phyloP scores from a whole-genome alignment of 2,888 invertebrate genomes.

The Acleris literana region DNA sequence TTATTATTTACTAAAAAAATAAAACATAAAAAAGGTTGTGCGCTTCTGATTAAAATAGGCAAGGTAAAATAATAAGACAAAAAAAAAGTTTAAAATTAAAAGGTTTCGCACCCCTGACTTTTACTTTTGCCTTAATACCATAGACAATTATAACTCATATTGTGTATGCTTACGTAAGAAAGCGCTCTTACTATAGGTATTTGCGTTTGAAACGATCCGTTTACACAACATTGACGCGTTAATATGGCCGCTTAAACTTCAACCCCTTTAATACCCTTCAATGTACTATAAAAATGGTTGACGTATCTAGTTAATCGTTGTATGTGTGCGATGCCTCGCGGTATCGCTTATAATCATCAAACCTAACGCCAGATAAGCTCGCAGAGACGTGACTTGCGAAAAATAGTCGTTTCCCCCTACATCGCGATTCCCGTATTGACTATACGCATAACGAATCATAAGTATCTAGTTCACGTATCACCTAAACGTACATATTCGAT shows the following conservation, averaged over 20 bases:
- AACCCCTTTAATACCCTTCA: no score
- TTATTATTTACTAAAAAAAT: neutral
- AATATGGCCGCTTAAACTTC: no score
- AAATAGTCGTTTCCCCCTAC: slow-evolving; percentile 69
- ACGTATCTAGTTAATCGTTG: slow-evolving; percentile 47
- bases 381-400: slow-evolving; percentile 78
- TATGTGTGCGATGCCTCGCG: slow-evolving; percentile 59
- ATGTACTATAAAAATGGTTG: slow-evolving; percentile 2
- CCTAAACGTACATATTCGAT: slow-evolving; percentile 24
- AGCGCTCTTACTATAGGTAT: no score
- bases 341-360: slow-evolving; percentile 82
- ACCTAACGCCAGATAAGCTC: slow-evolving; percentile 78
- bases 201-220: no score
- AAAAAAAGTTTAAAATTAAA: no score
- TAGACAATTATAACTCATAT: no score
- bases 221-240: no score
- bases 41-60: no score
- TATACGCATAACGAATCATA: slow-evolving; percentile 42
- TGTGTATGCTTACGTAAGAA: no score
- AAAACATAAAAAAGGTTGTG: neutral
- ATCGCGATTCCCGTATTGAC: slow-evolving; percentile 56
- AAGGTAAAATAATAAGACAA: no score
- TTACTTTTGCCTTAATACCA: no score
- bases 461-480: slow-evolving; percentile 31
- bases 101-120: no score